Conservation (phyloP, 2,888 invertebrate genomes). For the Galeopsomyia nigrocyanea region DNA sequence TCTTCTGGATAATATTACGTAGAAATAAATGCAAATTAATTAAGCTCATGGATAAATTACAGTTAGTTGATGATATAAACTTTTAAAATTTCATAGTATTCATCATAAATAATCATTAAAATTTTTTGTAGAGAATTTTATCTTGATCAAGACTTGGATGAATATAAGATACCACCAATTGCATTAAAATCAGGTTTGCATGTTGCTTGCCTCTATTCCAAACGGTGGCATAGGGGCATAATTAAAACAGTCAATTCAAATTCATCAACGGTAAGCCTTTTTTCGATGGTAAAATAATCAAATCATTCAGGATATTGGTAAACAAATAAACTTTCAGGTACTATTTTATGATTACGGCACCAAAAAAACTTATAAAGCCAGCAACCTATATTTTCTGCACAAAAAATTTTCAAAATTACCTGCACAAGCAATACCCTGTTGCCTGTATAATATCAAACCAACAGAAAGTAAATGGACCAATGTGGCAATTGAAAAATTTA, state of each 20-base stretch:
- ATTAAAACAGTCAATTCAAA: constrained; percentile 58
- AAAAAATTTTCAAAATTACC: constrained; percentile 57
- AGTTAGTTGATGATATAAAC: constrained; percentile 52
- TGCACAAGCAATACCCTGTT: constrained; percentile 64
- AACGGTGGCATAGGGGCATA: constrained; percentile 61
- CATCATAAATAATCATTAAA: neutral
- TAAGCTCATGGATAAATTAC: constrained; percentile 57
- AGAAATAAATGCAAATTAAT: constrained; percentile 50
- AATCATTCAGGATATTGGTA: constrained; percentile 15
- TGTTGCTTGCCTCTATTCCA: constrained; percentile 57
- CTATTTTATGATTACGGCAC: constrained; percentile 65
- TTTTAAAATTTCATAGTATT: constrained; percentile 15
- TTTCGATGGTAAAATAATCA: neutral
- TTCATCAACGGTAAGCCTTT: constrained; percentile 56
- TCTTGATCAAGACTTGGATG: constrained; percentile 17
- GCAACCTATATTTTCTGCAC: constrained; percentile 58
- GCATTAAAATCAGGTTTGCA: constrained; percentile 59
- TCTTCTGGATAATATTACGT: constrained; percentile 61
- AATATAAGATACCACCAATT: constrained; percentile 57
- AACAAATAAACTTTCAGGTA: constrained; percentile 53
- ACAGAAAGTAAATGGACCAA: constrained; percentile 52
- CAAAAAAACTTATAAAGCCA: constrained; percentile 51
- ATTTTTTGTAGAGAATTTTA: constrained; percentile 38
- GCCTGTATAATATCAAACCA: constrained; percentile 58
- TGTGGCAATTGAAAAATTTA: constrained; percentile 50